Evolutionary conservation across 2,888 invertebrate genomes (phyloP).

Genomic region (Amphipoea oculea): DNA sequence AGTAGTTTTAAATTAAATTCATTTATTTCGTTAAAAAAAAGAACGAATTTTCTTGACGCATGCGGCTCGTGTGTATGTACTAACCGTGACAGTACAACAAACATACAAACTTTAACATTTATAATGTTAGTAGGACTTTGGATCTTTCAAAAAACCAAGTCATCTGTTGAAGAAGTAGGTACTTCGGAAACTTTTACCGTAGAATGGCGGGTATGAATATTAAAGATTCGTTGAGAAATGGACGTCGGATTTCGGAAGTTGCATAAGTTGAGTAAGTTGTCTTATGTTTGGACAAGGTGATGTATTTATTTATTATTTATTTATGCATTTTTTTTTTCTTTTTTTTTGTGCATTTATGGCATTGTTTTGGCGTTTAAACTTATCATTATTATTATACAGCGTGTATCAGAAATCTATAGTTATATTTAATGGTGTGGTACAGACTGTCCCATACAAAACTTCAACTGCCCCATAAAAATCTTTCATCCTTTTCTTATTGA

Average conservation of each 20-base stretch:
- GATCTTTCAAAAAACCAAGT: background rate
- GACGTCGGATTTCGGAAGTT: constrained; percentile 2
- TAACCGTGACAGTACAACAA: background rate
- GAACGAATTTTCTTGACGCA: too few relatives aligned
- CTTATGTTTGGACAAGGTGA: constrained; percentile 6
- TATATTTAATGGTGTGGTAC: too few relatives aligned
- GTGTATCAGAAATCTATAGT: too few relatives aligned
- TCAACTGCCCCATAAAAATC: too few relatives aligned
- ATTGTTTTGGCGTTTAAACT: background rate
- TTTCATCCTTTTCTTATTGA: too few relatives aligned
- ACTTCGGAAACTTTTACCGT: constrained; percentile 32
- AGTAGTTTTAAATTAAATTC: too few relatives aligned
- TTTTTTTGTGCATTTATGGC: background rate
- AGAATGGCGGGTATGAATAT: constrained; percentile 42
- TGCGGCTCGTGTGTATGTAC: too few relatives aligned
- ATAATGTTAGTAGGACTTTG: background rate
- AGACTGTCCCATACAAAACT: too few relatives aligned
- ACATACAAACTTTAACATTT: background rate
- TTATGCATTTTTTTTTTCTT: too few relatives aligned
- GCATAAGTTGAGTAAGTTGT: constrained; percentile 29
- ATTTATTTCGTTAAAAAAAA: too few relatives aligned
- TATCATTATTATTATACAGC: too few relatives aligned
- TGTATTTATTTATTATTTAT: too few relatives aligned
- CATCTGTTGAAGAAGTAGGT: constrained; percentile 30
- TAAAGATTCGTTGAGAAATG: constrained; percentile 38